phyloP scores from a whole-genome alignment of 2,888 invertebrate species.

The Pheosia gnoma region DNA sequence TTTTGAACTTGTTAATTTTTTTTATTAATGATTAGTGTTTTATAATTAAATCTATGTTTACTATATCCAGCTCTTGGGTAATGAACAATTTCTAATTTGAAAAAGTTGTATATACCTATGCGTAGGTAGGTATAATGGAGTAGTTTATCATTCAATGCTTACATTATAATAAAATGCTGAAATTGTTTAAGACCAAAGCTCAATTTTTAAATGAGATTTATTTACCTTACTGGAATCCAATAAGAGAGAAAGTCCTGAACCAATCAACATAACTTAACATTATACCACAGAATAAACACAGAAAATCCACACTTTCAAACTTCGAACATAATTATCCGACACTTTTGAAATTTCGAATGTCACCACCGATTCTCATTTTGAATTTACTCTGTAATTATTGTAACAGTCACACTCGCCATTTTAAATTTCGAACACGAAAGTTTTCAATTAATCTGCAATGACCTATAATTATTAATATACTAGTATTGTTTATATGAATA shows the following conservation, averaged over 20 bases:
- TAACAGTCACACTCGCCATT: neutral
- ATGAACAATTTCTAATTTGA: no score
- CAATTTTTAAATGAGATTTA: neutral
- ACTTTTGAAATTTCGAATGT: constrained; percentile 8
- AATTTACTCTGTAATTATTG: neutral
- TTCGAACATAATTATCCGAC: constrained; percentile 23
- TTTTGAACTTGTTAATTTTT: no score
- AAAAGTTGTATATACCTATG: no score
- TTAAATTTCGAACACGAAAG: neutral
- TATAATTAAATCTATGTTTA: no score
- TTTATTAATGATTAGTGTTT: no score
- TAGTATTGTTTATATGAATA: constrained; percentile 14
- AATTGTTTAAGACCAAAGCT: no score
- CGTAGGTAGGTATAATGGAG: no score
- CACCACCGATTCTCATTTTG: constrained; percentile 23
- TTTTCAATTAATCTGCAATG: neutral
- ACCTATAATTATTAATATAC: neutral
- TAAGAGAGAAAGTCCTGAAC: constrained; percentile 33
- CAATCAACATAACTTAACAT: constrained; percentile 51
- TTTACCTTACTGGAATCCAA: constrained; percentile 71
- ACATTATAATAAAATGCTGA: no score
- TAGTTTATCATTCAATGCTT: no score
- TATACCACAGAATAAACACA: constrained; percentile 33
- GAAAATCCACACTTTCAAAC: constrained; percentile 27
- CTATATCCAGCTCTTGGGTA: no score